These are phyloP conservation scores for Nymphicus hollandicus DNA, from an alignment of 2,113 vertebrate species.

Conservation along the genomic window DNA sequence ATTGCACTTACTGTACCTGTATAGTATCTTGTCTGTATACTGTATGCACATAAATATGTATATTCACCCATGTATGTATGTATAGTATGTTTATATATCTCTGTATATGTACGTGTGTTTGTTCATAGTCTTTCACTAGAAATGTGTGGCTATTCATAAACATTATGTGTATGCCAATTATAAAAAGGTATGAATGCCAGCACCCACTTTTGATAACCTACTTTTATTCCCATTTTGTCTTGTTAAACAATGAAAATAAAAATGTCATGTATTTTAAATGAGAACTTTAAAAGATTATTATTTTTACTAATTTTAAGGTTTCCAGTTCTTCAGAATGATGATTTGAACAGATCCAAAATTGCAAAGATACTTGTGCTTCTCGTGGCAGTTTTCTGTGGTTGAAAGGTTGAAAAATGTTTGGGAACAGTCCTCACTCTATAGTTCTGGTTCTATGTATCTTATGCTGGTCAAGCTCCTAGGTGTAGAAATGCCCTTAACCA, in stretches of 20 bases:
- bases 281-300: slow-evolving; percentile 42
- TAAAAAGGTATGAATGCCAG: slow-evolving; percentile 41
- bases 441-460: background rate
- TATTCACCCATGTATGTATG: slow-evolving; percentile 32
- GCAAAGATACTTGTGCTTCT: background rate
- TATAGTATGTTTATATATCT: slow-evolving; percentile 23
- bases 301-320: slow-evolving; percentile 9
- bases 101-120: slow-evolving; percentile 34
- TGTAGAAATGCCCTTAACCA: background rate
- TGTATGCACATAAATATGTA: slow-evolving; percentile 35
- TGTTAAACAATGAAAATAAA: slow-evolving; percentile 62
- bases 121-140: slow-evolving; percentile 39
- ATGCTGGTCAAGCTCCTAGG: background rate
- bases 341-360: background rate
- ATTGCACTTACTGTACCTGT: slow-evolving; percentile 44
- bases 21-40: slow-evolving; percentile 58
- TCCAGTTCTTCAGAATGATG: background rate
- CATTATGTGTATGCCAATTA: slow-evolving; percentile 26
- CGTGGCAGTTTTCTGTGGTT: background rate
- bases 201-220: slow-evolving; percentile 49
- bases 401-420: background rate
- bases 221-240: slow-evolving; percentile 60
- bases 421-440: background rate
- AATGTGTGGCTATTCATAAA: slow-evolving; percentile 34
- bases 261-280: slow-evolving; percentile 61